These are phyloP conservation scores for Orthonyx spaldingii DNA, from an alignment of 2,113 vertebrate genomes.

Conservation along the genomic window DNA sequence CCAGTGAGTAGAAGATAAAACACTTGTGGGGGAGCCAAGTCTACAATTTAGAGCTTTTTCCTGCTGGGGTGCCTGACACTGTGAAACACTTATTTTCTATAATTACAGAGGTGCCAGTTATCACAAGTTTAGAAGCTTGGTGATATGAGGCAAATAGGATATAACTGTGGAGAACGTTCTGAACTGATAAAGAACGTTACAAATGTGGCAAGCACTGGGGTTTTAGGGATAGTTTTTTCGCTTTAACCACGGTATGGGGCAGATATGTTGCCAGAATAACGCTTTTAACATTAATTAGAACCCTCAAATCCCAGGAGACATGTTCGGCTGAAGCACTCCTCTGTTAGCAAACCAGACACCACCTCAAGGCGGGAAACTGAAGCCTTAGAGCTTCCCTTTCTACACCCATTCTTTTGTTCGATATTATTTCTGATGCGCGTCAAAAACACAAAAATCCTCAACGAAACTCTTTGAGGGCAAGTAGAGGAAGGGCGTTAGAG, in stretches of 20 bases:
- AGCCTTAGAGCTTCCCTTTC: not conserved
- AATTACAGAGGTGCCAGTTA: not conserved
- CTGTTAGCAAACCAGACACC: not conserved
- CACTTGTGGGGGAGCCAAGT: not conserved
- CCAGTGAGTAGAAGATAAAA: not conserved
- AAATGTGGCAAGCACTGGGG: not conserved
- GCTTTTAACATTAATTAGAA: not conserved
- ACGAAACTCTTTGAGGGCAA: not conserved
- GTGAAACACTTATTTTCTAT: not conserved
- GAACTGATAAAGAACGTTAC: not conserved
- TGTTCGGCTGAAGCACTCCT: not conserved
- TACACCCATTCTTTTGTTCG: not conserved
- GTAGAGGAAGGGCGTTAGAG: fast-evolving
- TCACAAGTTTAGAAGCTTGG: not conserved
- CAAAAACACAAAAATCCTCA: not conserved
- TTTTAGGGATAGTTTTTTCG: not conserved
- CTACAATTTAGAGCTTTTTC: not conserved
- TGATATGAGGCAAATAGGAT: not conserved
- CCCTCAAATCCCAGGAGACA: not conserved
- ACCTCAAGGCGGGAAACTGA: not conserved
- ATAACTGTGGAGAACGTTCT: not conserved
- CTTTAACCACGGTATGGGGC: not conserved
- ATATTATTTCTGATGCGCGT: not conserved
- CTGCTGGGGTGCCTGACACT: not conserved
- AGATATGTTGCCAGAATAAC: not conserved